Evolutionary conservation across 2,797 vertebrate species (phyloP).

Genomic region (Loriculus beryllinus): DNA sequence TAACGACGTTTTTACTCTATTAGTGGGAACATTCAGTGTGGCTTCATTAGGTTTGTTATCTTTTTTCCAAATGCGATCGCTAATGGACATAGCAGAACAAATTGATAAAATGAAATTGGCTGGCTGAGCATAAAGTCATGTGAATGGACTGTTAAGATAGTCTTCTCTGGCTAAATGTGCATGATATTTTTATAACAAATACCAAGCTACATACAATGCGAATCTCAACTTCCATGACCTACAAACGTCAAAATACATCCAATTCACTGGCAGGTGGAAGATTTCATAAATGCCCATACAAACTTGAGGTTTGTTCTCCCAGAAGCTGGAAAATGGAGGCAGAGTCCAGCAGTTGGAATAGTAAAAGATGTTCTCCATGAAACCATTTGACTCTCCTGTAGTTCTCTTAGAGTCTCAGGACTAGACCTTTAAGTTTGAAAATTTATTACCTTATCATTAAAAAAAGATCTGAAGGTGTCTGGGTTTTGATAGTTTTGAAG

Average conservation of each 20-base stretch:
- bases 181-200: not conserved
- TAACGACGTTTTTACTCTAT: not conserved
- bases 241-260: not conserved
- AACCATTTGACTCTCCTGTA: not conserved
- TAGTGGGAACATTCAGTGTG: not conserved
- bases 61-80: not conserved
- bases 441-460: not conserved
- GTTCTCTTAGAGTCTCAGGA: not conserved
- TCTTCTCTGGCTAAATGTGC: not conserved
- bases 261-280: not conserved
- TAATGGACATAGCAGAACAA: not conserved
- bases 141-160: not conserved
- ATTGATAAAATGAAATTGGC: not conserved
- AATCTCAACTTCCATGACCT: not conserved
- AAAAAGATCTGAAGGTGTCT: not conserved
- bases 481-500: not conserved
- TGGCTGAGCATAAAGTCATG: not conserved
- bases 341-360: not conserved
- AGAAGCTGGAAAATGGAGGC: not conserved
- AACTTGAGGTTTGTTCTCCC: not conserved
- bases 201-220: not conserved
- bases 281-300: not conserved
- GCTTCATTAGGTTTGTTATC: not conserved
- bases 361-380: not conserved
- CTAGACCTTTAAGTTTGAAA: not conserved